Evolutionary conservation across 1,140 invertebrate species (phyloP), one percentile per base, ranked within the genome.

Genomic region (Drosophila mayri): DNA sequence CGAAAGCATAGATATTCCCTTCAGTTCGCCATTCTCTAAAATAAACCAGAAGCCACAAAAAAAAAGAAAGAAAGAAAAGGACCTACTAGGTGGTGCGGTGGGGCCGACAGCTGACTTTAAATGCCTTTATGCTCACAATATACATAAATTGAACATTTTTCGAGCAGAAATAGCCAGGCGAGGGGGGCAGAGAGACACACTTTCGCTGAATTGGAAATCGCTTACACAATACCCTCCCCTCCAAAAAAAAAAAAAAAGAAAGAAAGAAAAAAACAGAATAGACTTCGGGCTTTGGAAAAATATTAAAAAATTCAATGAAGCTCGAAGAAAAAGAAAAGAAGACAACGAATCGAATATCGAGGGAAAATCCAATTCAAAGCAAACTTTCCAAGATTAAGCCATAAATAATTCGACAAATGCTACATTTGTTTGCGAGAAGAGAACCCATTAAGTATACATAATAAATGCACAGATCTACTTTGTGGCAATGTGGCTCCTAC

Each of bases 81-180:
- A 28, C 38, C 25, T 14, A 35, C 28, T 30, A 47, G 30, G 16
- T 37, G 58, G 11, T 16, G 58, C 8, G 18, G 20, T 6, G 28
- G 43, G 20, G 60, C 32, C 18, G 43, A 11, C 64, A 60, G 64
- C 65, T 44, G 67, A 82, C 79, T 87, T 86, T 79, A 86, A 83
- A 83, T 83, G 80, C 68, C 75, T 82, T 78, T 81, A 74, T 71
- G 82, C 61, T 58, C 62, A 65, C 66, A 79, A 79, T 65, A 74
- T 76, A 79, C 83, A 79, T 86, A 76, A 76, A 79, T 79, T 76
- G 70, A 86, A 82, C 58, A 70, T 67, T 81, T 81, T 76, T 58
- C 37, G 35, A 66, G 38, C 63, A 46, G 57, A 30, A 20, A 12
- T 3, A 1, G 18, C 54, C 10, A 25, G 11, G 20, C 37, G 1